phyloP scores from a whole-genome alignment of 2,113 vertebrate genomes.

The Anguilla rostrata region DNA sequence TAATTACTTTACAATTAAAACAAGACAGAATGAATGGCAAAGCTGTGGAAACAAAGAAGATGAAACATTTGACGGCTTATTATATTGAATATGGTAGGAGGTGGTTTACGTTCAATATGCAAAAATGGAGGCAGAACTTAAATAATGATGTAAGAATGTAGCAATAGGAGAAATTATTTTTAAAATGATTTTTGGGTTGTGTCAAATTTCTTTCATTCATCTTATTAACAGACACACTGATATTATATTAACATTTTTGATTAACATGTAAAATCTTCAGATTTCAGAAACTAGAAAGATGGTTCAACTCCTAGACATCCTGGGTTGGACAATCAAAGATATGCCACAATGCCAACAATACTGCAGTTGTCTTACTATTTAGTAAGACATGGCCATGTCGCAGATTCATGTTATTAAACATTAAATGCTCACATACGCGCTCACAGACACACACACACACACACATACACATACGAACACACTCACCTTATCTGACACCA shows the following conservation, averaged over 20 bases:
- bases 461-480: too few species aligned
- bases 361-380: too few species aligned
- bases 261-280: background rate
- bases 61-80: conserved; percentile 10
- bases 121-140: conserved; percentile 16
- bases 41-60: background rate
- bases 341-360: too few species aligned
- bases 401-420: background rate
- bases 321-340: too few species aligned
- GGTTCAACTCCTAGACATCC: too few species aligned
- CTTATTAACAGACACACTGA: background rate
- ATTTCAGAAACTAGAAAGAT: background rate
- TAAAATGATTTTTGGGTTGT: background rate
- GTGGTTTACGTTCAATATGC: background rate
- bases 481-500: background rate
- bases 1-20: conserved; percentile 15
- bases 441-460: too few species aligned
- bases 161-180: background rate
- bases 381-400: too few species aligned
- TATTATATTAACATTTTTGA: background rate
- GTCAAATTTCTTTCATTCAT: background rate
- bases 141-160: conserved; percentile 9
- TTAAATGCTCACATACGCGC: too few species aligned
- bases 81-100: conserved; percentile 4
- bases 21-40: background rate